Evolutionary conservation across 2,113 vertebrate genomes (phyloP).

Genomic region (Cathartes aura): DNA sequence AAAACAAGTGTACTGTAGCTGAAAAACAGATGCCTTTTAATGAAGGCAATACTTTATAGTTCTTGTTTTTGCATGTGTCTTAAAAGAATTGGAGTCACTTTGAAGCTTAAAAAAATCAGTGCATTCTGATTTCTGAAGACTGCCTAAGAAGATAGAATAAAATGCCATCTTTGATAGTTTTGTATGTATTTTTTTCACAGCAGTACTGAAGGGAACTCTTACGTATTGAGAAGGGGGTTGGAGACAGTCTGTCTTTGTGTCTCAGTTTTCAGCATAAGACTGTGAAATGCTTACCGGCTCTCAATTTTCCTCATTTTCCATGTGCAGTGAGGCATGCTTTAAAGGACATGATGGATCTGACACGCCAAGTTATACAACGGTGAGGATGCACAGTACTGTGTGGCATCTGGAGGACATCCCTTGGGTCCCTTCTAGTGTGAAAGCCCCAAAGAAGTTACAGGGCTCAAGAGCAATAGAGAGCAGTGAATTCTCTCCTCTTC

Average conservation of each 20-base stretch:
- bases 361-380: background rate
- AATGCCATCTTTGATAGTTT: background rate
- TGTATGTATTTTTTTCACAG: background rate
- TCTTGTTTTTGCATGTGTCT: background rate
- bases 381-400: background rate
- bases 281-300: background rate
- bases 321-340: accelerated
- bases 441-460: background rate
- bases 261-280: background rate
- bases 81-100: background rate
- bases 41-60: background rate
- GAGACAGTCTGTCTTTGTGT: background rate
- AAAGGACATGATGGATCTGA: background rate
- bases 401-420: background rate
- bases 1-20: background rate
- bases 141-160: background rate
- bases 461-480: background rate
- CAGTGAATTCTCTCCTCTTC: background rate
- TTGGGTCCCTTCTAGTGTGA: background rate
- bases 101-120: background rate
- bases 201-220: background rate
- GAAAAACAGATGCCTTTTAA: background rate
- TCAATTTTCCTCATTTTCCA: background rate
- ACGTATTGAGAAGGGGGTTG: background rate
- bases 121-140: background rate